Evolutionary conservation across 2,888 invertebrate species (phyloP).

Genomic region (Uropetala carovei): DNA sequence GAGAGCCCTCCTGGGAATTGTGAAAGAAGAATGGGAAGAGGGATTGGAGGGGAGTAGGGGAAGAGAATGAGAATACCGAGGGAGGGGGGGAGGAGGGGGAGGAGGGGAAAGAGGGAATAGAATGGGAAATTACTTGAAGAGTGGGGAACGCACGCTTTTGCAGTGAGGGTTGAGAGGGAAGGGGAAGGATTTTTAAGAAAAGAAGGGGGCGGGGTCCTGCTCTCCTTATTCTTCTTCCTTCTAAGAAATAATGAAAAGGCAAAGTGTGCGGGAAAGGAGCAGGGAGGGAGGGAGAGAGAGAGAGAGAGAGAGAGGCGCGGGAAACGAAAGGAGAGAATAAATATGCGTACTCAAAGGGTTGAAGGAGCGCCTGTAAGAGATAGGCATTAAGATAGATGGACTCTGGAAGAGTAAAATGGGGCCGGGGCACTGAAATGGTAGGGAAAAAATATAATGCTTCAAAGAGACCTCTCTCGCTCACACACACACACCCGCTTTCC

Average conservation of each 20-base stretch:
- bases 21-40: background rate
- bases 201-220: conserved; percentile 12
- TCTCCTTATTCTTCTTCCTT: background rate
- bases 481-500: background rate
- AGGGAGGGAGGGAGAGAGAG: background rate
- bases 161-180: too few species aligned
- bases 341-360: conserved; percentile 60
- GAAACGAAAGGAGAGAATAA: conserved; percentile 33
- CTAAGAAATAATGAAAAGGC: conserved; percentile 63
- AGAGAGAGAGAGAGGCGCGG: background rate
- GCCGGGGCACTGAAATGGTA: background rate
- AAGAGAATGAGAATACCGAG: background rate
- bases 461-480: background rate
- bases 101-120: background rate
- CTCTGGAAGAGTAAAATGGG: background rate
- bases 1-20: conserved; percentile 17
- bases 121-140: background rate
- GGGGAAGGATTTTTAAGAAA: background rate
- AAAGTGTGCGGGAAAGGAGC: conserved; percentile 9
- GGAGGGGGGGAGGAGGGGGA: background rate
- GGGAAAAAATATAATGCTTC: background rate
- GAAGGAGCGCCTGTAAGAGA: conserved; percentile 56
- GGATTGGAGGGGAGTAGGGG: too few species aligned
- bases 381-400: conserved; percentile 64
- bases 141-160: background rate